These are phyloP conservation scores for Drosophila ogumai DNA, from an alignment of 1,140 invertebrate genomes.

Conservation along the genomic window DNA sequence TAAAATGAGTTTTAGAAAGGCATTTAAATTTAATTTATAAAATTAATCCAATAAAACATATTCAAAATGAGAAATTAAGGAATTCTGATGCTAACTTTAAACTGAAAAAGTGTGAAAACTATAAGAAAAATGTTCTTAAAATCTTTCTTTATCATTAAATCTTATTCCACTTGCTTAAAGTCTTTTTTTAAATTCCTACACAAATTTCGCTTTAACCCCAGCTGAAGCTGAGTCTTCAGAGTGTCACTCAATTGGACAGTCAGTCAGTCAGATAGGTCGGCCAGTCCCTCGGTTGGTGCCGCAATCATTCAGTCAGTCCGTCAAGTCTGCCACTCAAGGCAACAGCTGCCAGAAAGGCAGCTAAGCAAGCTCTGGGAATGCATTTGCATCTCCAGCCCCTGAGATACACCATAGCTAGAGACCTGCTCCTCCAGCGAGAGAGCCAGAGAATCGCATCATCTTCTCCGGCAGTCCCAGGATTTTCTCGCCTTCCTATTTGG, in stretches of 20 bases:
- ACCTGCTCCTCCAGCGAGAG: not conserved
- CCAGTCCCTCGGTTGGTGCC: conserved; percentile 19
- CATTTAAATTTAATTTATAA: not conserved
- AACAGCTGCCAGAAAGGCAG: conserved; percentile 23
- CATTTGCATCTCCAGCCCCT: conserved; percentile 26
- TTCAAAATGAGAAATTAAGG: not conserved
- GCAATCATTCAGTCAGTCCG: conserved; percentile 52
- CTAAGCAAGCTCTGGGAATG: conserved; percentile 35
- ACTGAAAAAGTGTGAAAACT: not conserved
- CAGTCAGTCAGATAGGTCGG: conserved; percentile 31
- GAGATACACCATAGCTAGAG: not conserved
- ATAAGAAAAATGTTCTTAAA: not conserved
- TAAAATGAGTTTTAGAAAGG: not conserved
- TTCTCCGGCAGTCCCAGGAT: not conserved
- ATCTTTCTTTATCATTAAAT: not conserved
- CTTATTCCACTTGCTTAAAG: not conserved
- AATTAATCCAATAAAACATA: not conserved
- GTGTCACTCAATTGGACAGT: conserved; percentile 47
- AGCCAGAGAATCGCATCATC: not conserved
- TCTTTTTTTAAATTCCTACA: not conserved
- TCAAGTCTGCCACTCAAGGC: conserved; percentile 54
- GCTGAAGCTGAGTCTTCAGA: conserved; percentile 2
- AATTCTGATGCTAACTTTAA: not conserved
- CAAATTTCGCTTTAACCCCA: not conserved
- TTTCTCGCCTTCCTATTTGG: conserved; percentile 5